Evolutionary conservation across 2,113 vertebrate species (phyloP), one percentile per base, ranked within the genome.

Genomic region (Elgaria multicarinata): DNA sequence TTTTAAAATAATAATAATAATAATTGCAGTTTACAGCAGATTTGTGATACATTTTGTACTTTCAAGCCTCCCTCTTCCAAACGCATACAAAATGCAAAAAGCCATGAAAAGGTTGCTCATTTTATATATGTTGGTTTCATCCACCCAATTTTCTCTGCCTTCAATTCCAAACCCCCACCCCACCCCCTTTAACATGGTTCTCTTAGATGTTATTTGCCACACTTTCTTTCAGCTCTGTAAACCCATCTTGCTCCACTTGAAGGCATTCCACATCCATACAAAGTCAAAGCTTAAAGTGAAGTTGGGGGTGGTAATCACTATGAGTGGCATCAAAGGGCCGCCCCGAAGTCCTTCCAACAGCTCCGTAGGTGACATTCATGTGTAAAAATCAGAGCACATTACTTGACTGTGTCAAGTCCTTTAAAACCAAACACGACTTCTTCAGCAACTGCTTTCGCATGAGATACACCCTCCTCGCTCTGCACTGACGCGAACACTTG

Each of bases 341-440:
- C 42, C 26, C 16, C 12, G 53, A 75, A 62, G 53, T 74, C 20
- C 24, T 75, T 76, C n/a, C 72, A 44, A 3, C 12, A 31, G 18
- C 58, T 36, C 33, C 3, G 22, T 50, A 87, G 42, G 36, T 36
- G 44, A 78, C 62, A 28, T 50, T 36, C 44, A 36, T 69, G 75
- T 87, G 75, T 87, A 87, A n/a, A 67, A 79, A 87, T 67, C 42
- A 79, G 62, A 79, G 75, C 62, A 53, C 42, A 36, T 69, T 67
- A 26, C 31, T 26, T 28, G 44, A 50, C 78, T 36, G 62, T 66
- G 64, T 53, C 75, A 87, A 78, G 44, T 36, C 18, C 14, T 26
- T 85, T 85, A 85, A 85, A 87, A 87, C 18, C 58, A 78, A 78
- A 87, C 22, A 79, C 24, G 86, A 79, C 31, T 79, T 67, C 85